phyloP scores from a whole-genome alignment of 1,140 invertebrate genomes.

The Magallana gigas region DNA sequence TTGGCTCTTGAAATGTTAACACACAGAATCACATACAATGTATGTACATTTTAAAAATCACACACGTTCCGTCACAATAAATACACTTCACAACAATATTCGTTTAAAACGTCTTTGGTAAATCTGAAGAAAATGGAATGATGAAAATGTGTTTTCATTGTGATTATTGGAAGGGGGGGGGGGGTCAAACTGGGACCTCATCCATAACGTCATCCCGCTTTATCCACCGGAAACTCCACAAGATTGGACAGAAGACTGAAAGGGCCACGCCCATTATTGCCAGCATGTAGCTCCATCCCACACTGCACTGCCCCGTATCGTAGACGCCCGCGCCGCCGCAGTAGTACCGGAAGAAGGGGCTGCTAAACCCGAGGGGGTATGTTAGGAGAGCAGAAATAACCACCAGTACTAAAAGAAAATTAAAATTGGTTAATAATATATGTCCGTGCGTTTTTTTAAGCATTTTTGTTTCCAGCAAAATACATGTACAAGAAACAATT shows the following conservation, averaged over 20 bases:
- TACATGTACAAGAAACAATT: too few relatives aligned
- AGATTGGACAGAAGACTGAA: slow-evolving; percentile 79
- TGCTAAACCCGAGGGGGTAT: slow-evolving; percentile 79
- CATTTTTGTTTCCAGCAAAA: too few relatives aligned
- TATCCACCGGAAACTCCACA: slow-evolving; percentile 73
- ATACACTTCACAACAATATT: neutral
- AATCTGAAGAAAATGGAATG: too few relatives aligned
- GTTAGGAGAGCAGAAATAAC: slow-evolving; percentile 75
- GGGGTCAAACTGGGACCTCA: neutral
- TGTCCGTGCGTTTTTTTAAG: too few relatives aligned
- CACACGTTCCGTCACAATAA: neutral
- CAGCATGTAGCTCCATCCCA: slow-evolving; percentile 80
- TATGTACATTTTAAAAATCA: neutral
- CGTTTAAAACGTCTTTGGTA: neutral
- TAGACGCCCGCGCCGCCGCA: slow-evolving; percentile 74
- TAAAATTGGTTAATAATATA: neutral
- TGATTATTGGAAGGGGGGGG: too few relatives aligned
- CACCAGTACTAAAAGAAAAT: slow-evolving; percentile 69
- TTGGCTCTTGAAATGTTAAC: too few relatives aligned
- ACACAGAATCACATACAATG: too few relatives aligned
- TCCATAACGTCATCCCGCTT: slow-evolving; percentile 43
- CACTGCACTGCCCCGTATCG: slow-evolving; percentile 74
- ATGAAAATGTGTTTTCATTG: too few relatives aligned
- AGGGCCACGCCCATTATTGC: slow-evolving; percentile 78
- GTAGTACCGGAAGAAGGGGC: slow-evolving; percentile 76